These are phyloP conservation scores for Spinus olivaceus DNA, from an alignment of 2,797 vertebrate genomes.

Conservation along the genomic window DNA sequence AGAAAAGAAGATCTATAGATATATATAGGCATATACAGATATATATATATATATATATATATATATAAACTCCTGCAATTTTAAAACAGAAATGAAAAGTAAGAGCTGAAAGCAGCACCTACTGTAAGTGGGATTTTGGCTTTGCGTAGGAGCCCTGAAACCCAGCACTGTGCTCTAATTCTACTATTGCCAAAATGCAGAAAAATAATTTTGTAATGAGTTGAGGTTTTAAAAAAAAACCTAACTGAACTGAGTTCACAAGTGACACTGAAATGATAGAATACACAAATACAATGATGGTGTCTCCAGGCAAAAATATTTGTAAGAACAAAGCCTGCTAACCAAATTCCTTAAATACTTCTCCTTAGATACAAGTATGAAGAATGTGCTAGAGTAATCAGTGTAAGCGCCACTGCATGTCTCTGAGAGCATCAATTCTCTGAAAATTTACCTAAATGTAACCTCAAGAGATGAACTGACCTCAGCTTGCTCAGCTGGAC, in stretches of 20 bases:
- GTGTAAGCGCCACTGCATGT: not conserved
- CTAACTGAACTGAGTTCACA: constrained; percentile 23
- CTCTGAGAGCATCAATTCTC: constrained; percentile 49
- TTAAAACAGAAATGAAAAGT: not conserved
- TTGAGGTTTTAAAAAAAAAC: not conserved
- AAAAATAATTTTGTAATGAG: not conserved
- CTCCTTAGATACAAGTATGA: constrained; percentile 40
- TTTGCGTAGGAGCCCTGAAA: not conserved
- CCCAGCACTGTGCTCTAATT: not conserved
- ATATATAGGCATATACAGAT: not conserved
- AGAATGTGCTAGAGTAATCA: constrained; percentile 54
- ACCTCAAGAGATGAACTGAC: not conserved
- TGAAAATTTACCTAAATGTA: constrained; percentile 43
- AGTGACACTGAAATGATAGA: not conserved
- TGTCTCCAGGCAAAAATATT: constrained; percentile 52
- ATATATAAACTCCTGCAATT: not conserved
- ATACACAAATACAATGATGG: not conserved
- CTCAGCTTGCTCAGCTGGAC: not conserved
- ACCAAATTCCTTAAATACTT: constrained; percentile 56
- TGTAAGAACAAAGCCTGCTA: constrained; percentile 41
- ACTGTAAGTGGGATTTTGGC: not conserved
- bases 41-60: not conserved
- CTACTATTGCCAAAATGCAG: not conserved
- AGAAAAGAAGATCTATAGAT: not conserved
- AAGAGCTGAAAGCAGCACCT: not conserved